A percentile compares a stretch with the other conserved stretches of the same genome.
Conservation (phyloP, 37 sponge, comb jelly and placozoan species). For the Bolinopsis microptera region DNA sequence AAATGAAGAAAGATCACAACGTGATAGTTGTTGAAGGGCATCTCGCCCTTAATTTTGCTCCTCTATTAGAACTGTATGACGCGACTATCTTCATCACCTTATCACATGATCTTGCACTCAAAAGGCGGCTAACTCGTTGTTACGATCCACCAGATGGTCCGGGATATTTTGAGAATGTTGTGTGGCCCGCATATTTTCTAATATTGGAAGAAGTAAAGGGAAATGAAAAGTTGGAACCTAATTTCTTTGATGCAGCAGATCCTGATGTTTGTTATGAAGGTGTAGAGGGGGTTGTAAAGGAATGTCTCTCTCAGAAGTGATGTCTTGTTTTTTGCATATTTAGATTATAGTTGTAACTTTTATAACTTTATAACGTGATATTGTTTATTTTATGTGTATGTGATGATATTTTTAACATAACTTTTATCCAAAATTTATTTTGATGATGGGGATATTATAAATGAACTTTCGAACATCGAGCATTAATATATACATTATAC, state of each 20-base stretch:
- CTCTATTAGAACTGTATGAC: background rate
- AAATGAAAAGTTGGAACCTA: background rate
- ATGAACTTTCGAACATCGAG: too few relatives aligned
- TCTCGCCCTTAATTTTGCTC: conserved; percentile 8
- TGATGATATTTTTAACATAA: too few relatives aligned
- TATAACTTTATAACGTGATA: too few relatives aligned
- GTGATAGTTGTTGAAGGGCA: conserved; percentile 55
- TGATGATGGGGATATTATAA: too few relatives aligned
- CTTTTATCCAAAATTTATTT: too few relatives aligned
- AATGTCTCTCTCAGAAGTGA: background rate
- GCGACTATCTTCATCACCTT: background rate
- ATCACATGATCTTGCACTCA: conserved; percentile 17
- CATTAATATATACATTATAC: too few relatives aligned
- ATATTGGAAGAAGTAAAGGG: background rate
- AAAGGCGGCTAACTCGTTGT: background rate
- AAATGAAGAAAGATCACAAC: background rate
- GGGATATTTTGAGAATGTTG: conserved; percentile 57
- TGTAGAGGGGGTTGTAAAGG: background rate
- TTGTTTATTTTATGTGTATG: too few relatives aligned
- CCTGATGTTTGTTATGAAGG: background rate
- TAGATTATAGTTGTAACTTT: too few relatives aligned
- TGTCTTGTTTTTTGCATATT: too few relatives aligned
- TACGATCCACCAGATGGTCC: conserved; percentile 58
- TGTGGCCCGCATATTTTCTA: conserved; percentile 10
- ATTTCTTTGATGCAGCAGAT: conserved; percentile 15